Conservation (phyloP, 1,140 invertebrate species). For the Macrostomum lignano region DNA sequence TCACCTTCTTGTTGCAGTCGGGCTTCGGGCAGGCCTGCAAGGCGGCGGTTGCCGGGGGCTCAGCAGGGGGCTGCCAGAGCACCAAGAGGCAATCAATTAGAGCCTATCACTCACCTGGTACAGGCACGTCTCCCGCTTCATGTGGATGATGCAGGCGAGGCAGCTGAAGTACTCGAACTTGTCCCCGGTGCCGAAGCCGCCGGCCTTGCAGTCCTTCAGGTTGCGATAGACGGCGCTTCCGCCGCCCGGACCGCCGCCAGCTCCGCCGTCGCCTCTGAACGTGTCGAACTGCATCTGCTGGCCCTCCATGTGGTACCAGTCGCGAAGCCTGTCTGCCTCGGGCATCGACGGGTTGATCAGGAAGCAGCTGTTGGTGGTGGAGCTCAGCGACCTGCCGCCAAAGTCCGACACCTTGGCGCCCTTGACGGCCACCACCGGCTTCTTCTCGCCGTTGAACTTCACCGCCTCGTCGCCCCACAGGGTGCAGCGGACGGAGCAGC, state of each 20-base stretch:
- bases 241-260: slow-evolving; percentile 14
- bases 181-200: no score
- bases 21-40: slow-evolving; percentile 52
- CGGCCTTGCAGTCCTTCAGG: no score
- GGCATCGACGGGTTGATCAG: slow-evolving; percentile 44
- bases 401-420: slow-evolving; percentile 42
- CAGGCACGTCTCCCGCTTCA: slow-evolving; percentile 46
- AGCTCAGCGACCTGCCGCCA: slow-evolving; percentile 25
- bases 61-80: no score
- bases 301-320: slow-evolving; percentile 54
- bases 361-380: slow-evolving; percentile 23
- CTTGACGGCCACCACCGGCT: slow-evolving; percentile 56
- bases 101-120: no score
- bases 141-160: slow-evolving; percentile 38
- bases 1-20: slow-evolving; percentile 64
- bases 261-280: slow-evolving; percentile 7
- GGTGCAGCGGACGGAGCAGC: slow-evolving; percentile 39
- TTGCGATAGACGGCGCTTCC: no score
- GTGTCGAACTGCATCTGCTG: slow-evolving; percentile 18
- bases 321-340: slow-evolving; percentile 50
- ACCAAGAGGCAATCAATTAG: no score
- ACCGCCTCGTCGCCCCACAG: slow-evolving; percentile 41
- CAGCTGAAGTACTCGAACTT: slow-evolving; percentile 47
- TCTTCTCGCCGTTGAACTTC: slow-evolving; percentile 42
- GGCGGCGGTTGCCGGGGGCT: no score